Base-by-base conservation (phyloP, 1,140 invertebrate genomes). In the Sinella curviseta region DNA sequence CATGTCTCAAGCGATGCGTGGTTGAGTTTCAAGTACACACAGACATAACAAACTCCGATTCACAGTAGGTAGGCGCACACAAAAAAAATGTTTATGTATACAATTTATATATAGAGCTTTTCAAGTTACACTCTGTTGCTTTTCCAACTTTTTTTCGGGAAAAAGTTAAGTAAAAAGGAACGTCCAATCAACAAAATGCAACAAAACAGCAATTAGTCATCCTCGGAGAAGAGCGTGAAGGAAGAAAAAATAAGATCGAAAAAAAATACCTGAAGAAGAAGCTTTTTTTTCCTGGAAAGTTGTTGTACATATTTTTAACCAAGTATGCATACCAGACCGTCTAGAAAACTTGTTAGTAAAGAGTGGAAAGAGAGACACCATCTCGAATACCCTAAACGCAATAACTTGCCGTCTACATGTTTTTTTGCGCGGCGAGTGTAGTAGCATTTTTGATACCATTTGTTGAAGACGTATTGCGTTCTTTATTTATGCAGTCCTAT, bases 171-270 rank as follows among this genome's bases (percentile, higher is more conserved):
- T n/a, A 70, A 70, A 70, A 70, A 4, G 31, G 65, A 70, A 33
- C 65, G 65, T 70, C 65, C 65, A 70, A 70, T 70, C 65, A 70
- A 70, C 28, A 70, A 70, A 70, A 31, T 70, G 65, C 31, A 70
- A 70, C 65, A 70, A 70, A 70, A 70, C 65, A 70, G 31, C 65
- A 70, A 70, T 70, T 70, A 70, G 65, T 70, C 65, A 70, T 70
- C 65, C 65, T 70, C 36, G 28, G 31, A 77, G 54, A 28, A 74
- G 34, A 28, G 73, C n/a, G 33, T 12, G 33, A 30, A 28, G 73
- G 28, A 4, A 33, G 73, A 26, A 76, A 76, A 54, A 79, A 36
- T 75, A 79, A 78, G 39, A 65, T 48, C 73, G 75, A 60, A 55
- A 79, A 24, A 60, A 39, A 73, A 80, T 57, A 76, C 39, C 54